phyloP scores from a whole-genome alignment of 2,113 vertebrate genomes.

The Leptosomus discolor region DNA sequence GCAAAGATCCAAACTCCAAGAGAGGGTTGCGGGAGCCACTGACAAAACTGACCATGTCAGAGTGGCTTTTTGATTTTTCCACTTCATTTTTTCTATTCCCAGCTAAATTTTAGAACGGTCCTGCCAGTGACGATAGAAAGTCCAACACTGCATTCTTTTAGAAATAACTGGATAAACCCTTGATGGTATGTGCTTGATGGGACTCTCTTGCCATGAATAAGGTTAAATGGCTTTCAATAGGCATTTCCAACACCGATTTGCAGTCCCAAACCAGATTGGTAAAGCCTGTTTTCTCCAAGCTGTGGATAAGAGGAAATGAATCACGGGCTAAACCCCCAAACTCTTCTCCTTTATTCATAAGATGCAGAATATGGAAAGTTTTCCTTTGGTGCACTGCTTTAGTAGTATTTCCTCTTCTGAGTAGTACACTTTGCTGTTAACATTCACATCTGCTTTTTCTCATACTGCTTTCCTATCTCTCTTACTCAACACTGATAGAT shows the following conservation, averaged over 20 bases:
- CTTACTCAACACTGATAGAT: neutral
- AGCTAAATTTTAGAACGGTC: neutral
- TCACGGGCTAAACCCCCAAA: fast-evolving
- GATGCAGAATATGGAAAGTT: neutral
- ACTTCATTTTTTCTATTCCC: neutral
- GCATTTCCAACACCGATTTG: neutral
- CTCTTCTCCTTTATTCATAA: neutral
- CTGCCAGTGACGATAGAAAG: neutral
- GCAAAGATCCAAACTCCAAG: neutral
- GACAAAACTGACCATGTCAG: neutral
- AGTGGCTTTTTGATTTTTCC: neutral
- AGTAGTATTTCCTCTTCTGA: neutral
- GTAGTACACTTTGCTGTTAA: neutral
- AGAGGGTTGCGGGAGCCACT: fast-evolving
- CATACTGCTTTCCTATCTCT: neutral
- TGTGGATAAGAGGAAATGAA: neutral
- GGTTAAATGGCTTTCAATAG: neutral
- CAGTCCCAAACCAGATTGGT: neutral
- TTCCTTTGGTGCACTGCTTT: neutral
- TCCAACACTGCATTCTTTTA: neutral
- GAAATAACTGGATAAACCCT: neutral
- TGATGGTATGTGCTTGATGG: neutral
- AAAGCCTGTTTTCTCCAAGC: neutral
- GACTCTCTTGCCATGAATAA: neutral
- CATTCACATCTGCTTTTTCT: neutral